Evolutionary conservation across 2,888 invertebrate species (phyloP).

Genomic region (Microchrysa polita): DNA sequence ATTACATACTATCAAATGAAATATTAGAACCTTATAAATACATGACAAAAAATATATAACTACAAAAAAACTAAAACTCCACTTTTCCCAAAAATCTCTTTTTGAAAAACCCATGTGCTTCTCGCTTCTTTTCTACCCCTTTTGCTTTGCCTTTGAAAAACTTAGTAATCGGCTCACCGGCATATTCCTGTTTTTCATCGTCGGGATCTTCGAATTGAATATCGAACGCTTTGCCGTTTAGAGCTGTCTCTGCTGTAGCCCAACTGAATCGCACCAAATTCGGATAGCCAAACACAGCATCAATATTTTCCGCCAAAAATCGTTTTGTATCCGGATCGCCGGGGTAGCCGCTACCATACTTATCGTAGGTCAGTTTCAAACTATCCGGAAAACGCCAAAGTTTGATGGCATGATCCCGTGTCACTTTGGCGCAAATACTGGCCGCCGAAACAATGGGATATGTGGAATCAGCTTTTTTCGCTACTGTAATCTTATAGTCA

Average conservation of each 20-base stretch:
- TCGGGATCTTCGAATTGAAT: constrained; percentile 75
- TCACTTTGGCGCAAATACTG: constrained; percentile 82
- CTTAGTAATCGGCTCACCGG: constrained; percentile 69
- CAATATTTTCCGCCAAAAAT: constrained; percentile 82
- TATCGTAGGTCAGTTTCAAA: constrained; percentile 68
- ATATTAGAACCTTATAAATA: too few species aligned
- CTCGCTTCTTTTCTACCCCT: constrained; percentile 56
- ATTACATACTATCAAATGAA: too few species aligned
- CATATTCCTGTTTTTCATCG: constrained; percentile 64
- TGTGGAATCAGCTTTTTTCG: constrained; percentile 96
- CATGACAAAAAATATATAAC: too few species aligned
- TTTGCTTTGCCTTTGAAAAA: constrained; percentile 64
- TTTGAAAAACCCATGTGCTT: constrained; percentile 74
- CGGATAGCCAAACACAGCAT: constrained; percentile 94
- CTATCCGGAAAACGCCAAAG: constrained; percentile 88
- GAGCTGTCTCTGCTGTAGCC: constrained; percentile 89
- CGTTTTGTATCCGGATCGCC: constrained; percentile 93
- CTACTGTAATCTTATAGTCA: constrained; percentile 85
- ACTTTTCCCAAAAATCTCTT: constrained; percentile 71
- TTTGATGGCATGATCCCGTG: constrained; percentile 73
- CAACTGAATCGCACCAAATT: constrained; percentile 95
- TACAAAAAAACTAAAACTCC: constrained; percentile 65
- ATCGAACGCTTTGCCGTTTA: constrained; percentile 78
- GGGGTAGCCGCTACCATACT: constrained; percentile 95
- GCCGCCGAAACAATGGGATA: constrained; percentile 98